These are phyloP conservation scores for Octopus sinensis DNA, from an alignment of 1,140 invertebrate species.

Conservation along the genomic window DNA sequence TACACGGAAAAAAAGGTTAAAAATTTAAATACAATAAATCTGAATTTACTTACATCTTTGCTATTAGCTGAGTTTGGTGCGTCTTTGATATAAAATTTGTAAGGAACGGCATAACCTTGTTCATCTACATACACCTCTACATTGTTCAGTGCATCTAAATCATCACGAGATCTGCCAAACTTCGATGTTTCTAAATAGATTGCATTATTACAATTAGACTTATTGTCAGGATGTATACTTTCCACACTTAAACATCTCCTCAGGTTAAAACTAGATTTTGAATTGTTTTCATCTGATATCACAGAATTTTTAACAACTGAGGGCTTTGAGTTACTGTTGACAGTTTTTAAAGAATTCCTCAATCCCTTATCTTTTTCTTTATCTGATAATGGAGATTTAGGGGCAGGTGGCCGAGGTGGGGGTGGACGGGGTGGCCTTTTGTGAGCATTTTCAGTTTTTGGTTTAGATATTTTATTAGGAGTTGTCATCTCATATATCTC, in stretches of 20 bases:
- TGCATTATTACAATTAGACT: not conserved
- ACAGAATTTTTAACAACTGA: not conserved
- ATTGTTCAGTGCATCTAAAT: constrained; percentile 11
- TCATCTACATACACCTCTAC: constrained; percentile 34
- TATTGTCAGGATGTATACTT: constrained; percentile 20
- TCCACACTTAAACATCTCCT: constrained; percentile 34
- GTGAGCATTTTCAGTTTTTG: constrained; percentile 8
- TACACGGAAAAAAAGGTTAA: no score
- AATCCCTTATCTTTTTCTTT: not conserved
- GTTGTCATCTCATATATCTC: constrained; percentile 11
- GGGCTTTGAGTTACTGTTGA: not conserved
- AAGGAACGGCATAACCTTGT: constrained; percentile 40
- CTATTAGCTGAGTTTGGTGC: not conserved
- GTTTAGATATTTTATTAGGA: not conserved
- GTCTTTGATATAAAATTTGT: constrained; percentile 29
- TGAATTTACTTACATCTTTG: not conserved
- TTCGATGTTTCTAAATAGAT: constrained; percentile 4
- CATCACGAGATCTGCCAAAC: constrained; percentile 21
- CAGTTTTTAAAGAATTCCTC: no score
- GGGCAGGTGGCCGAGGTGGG: constrained; percentile 20
- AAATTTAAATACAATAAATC: no score
- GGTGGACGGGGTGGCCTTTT: constrained; percentile 27
- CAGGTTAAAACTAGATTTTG: not conserved
- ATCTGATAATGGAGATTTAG: not conserved
- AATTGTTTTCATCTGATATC: constrained; percentile 2